Conservation (phyloP, 2,888 invertebrate genomes). For the Scaptomyza flava region DNA sequence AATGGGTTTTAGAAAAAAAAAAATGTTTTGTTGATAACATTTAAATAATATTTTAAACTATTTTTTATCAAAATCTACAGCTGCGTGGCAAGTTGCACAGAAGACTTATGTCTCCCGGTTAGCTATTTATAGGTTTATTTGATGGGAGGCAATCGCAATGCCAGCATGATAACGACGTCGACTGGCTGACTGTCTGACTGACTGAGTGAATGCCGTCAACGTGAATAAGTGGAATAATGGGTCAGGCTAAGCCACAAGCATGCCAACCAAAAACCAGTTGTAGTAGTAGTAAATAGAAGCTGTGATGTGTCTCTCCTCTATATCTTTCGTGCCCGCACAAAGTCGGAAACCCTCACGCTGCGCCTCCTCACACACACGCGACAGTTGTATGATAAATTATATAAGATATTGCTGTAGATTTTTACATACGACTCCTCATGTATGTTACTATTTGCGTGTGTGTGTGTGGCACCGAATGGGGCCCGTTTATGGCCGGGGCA, state of each 20-base stretch:
- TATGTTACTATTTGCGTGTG: background rate
- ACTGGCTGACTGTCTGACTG: constrained; percentile 42
- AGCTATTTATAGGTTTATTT: constrained; percentile 11
- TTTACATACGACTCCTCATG: constrained; percentile 49
- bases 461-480: constrained; percentile 27
- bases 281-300: constrained; percentile 41
- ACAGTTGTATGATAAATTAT: constrained; percentile 75
- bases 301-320: constrained; percentile 28
- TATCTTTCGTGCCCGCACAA: constrained; percentile 1
- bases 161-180: constrained; percentile 57
- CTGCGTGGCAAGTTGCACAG: constrained; percentile 6
- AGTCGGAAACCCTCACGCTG: constrained; percentile 65
- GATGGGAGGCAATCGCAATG: constrained; percentile 50
- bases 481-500: constrained; percentile 63
- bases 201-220: constrained; percentile 76
- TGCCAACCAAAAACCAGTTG: constrained; percentile 32
- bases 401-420: constrained; percentile 73
- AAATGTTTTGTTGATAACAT: too few species aligned
- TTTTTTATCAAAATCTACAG: too few species aligned
- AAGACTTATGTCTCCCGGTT: constrained; percentile 14
- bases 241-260: constrained; percentile 78
- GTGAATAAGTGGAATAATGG: constrained; percentile 78
- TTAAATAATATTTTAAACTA: too few species aligned
- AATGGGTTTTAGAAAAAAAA: too few species aligned
- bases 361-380: constrained; percentile 33